Conservation (phyloP, 2,797 vertebrate genomes). For the Trachops cirrhosus region DNA sequence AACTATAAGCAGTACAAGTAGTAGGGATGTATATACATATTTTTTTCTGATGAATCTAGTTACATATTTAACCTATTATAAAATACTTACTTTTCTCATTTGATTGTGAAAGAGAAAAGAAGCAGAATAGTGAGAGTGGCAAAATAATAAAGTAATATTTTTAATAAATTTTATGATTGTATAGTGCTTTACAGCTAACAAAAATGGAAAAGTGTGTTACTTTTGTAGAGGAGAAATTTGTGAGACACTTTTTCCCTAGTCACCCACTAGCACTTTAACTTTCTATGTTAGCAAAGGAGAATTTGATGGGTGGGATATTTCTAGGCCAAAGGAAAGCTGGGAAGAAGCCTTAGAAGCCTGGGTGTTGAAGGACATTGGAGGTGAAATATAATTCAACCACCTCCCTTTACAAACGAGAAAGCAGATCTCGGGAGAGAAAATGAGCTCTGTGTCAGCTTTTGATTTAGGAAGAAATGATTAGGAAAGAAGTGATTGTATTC, state of each 20-base stretch:
- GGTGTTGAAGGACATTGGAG: not conserved
- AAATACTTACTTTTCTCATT: not conserved
- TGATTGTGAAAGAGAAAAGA: not conserved
- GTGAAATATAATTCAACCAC: not conserved
- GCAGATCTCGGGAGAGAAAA: not conserved
- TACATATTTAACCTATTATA: not conserved
- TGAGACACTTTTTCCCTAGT: not conserved
- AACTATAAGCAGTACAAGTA: not conserved
- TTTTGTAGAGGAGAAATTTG: not conserved
- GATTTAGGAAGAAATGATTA: constrained; percentile 45
- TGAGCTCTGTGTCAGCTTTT: constrained; percentile 40
- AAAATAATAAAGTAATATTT: not conserved
- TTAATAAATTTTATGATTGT: not conserved
- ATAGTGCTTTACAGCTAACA: not conserved
- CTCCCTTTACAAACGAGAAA: not conserved
- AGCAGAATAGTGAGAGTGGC: not conserved
- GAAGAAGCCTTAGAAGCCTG: not conserved
- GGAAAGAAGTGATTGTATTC: not conserved
- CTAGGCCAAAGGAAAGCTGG: not conserved
- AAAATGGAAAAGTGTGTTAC: not conserved
- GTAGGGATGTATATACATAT: not conserved
- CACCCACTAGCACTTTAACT: not conserved
- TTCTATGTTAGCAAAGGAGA: not conserved
- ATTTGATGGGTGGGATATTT: not conserved
- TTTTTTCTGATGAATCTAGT: not conserved